Evolutionary conservation across 2,888 invertebrate genomes (phyloP), one percentile per base, ranked within the genome.

Genomic region (Unio pictorum): DNA sequence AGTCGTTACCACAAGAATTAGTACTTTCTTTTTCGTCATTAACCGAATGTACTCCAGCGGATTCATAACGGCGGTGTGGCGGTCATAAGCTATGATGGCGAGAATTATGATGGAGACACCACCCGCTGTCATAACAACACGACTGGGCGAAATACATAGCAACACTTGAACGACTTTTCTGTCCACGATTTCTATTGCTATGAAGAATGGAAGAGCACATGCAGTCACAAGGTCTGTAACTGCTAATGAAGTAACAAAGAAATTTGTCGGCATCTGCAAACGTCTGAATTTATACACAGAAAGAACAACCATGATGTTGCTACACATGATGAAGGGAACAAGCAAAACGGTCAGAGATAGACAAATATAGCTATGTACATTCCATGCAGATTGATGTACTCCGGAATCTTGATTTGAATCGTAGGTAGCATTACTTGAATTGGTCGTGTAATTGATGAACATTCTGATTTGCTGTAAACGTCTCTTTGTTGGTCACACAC

Each of bases 31-130:
- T 84, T 92, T 92, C 1, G 93, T 93, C 76, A 93, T 93, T 74
- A 93, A 91, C 85, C 93, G 80, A 82, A 93, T 93, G 88, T 93
- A 93, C 66, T 93, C 89, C 64, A 93, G 89, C 0, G 93, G 93
- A 72, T 92, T 92, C 4, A 92, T 92, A 30, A 93, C 90, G 4
- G 93, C 93, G 1, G 93, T 93, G 80, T 93, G 92, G 66, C 93
- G 88, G 83, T 93, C 93, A 55, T 93, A 92, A 1, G 93, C 93
- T 66, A 93, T 93, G 30, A 93, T 92, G 0, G 93, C 92, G 82
- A 93, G 92, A 63, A 92, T 92, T 66, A 93, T 87, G 61, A 93
- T 91, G 6, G 88, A 93, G 54, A 93, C 93, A 78, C 92, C 92
- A 83, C 93, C 92, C 73, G 93, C 90, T 18, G 92, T 91, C 72